Evolutionary conservation across 2,113 vertebrate genomes (phyloP), one percentile per base, ranked within the genome.

Genomic region (Ciconia stormi): DNA sequence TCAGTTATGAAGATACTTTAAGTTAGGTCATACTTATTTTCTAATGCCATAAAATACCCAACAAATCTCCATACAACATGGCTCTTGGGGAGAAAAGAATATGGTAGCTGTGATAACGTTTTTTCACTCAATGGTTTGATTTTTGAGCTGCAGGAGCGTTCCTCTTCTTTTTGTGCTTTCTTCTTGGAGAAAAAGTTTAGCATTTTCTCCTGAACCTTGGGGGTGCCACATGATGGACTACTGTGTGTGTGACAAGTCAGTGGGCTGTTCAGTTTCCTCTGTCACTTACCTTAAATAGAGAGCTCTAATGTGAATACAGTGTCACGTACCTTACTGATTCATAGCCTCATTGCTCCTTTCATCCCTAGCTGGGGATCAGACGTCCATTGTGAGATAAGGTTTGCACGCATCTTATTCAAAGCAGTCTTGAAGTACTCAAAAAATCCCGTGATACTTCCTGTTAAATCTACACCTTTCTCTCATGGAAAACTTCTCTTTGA

Each of bases 361-460:
- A 7, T 47, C 20, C 63, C 20, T 63, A 14, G 4, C 26, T 82
- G 66, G 23, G 19, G 29, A 42, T 44, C 36, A 72, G 61, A 71
- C 22, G 8, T 52, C 23, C 8, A 0, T 22, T 32, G 18, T 50
- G 61, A 62, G 23, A 27, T 42, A 9, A 4, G 12, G 18, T 50
- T 62, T 76, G 20, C 32, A 29, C 2, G 4, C 4, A 11, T 40
- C 63, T 82, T 76, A 74, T 18, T 59, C 56, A 71, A 69, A 73
- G 18, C 61, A 72, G 0, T 61, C 56, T 73, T 86, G 56, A 89
- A 78, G 26, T 49, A 58, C 49, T 91, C 16, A 52, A 40, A 72
- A 77, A 84, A 4, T 26, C 15, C 23, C 0, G 0, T n/a, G 40
- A 32, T 80, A 13, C 16, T 80, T 69, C 38, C 11, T 32, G 9